phyloP scores from a whole-genome alignment of 2,113 vertebrate species.

The Dissostichus mawsoni region DNA sequence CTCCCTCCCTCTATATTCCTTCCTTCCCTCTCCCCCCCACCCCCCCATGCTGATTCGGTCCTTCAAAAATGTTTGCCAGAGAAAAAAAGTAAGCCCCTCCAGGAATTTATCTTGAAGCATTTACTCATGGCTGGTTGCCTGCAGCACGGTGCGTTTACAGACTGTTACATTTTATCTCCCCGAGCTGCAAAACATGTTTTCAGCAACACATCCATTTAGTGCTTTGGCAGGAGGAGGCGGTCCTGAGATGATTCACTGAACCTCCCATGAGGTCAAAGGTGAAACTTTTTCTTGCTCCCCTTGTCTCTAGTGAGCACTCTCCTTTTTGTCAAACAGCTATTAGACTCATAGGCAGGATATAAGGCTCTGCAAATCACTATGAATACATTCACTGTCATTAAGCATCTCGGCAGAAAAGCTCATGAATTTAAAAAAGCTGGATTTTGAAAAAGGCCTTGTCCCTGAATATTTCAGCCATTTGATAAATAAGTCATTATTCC shows the following conservation, averaged over 20 bases:
- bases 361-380: slow-evolving; percentile 35
- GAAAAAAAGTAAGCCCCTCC: slow-evolving; percentile 40
- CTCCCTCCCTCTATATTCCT: not conserved
- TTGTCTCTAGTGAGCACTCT: not conserved
- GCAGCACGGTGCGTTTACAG: slow-evolving; percentile 38
- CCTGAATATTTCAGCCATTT: slow-evolving; percentile 74
- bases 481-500: slow-evolving; percentile 79
- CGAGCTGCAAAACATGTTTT: slow-evolving; percentile 50
- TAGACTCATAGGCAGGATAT: slow-evolving; percentile 40
- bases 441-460: slow-evolving; percentile 59
- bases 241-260: slow-evolving; percentile 11
- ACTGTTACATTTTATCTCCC: slow-evolving; percentile 55
- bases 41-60: slow-evolving; percentile 23
- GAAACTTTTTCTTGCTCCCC: slow-evolving; percentile 20
- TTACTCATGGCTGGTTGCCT: slow-evolving; percentile 60
- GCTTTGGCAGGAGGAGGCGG: slow-evolving; percentile 12
- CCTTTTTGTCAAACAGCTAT: slow-evolving; percentile 44
- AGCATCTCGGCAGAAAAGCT: slow-evolving; percentile 57
- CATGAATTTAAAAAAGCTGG: slow-evolving; percentile 61
- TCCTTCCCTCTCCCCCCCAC: not conserved
- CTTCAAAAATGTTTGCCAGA: slow-evolving; percentile 40
- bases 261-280: slow-evolving; percentile 60
- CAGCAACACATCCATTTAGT: slow-evolving; percentile 34
- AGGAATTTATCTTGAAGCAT: slow-evolving; percentile 71
- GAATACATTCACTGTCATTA: slow-evolving; percentile 71